Evolutionary conservation across 2,113 vertebrate species (phyloP), one percentile per base, ranked within the genome.

Genomic region (Promerops cafer): DNA sequence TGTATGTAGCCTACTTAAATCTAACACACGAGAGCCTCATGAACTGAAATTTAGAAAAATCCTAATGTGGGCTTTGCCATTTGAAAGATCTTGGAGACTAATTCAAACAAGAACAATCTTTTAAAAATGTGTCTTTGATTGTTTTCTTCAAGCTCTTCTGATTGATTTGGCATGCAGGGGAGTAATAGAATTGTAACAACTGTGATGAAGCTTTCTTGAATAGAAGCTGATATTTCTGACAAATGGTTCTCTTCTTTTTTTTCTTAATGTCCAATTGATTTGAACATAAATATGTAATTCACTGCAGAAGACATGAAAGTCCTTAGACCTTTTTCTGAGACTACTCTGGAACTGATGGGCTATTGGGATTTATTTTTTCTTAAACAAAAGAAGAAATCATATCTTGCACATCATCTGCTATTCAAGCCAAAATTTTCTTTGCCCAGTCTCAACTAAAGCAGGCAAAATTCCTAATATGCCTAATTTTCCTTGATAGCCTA

Each of bases 21-120:
- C 35, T 66, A 84, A 83, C 20, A 35, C 70, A 96, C 91, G 57
- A 93, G 39, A 59, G 65, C 60, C 64, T 49, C 63, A 74, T 28
- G 50, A 95, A 57, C 14, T 92, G 65, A 81, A 86, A 39, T 47
- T 87, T 44, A 95, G 45, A 95, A 96, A 80, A 95, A 82, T 19
- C 42, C 54, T 76, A n/a, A 70, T 31, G 63, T 49, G 22, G 30
- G 44, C 8, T 68, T 81, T 83, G 44, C 52, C 70, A 83, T 93
- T 91, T 81, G 91, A 94, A 92, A 92, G 52, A 70, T 71, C 44
- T 47, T 91, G 64, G 9, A 11, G 33, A 39, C 27, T 86, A 91
- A 83, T 63, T 70, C 42, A 83, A 87, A 77, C 19, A 80, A 90
- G 33, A 88, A 69, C 20, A 53, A 76, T 35, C 27, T 70, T 85